Conservation (phyloP, 2,113 vertebrate species). For the Danionella cerebrum region DNA sequence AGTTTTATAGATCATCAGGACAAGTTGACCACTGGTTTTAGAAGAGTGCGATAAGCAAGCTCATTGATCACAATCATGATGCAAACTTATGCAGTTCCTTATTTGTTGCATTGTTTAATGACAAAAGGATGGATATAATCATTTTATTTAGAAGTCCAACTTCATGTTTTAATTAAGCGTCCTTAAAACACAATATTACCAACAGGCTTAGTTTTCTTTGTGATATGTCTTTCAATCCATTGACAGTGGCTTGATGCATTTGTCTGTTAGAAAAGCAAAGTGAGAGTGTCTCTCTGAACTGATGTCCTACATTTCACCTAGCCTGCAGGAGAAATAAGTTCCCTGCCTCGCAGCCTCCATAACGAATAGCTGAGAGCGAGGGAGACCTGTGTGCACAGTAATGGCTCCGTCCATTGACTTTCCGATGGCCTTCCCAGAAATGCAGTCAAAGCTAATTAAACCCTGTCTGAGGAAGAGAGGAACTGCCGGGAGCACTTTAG, state of each 20-base stretch:
- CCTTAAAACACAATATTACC: no score
- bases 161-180: no score
- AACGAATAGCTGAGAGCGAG: conserved; percentile 17
- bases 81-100: no score
- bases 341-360: background rate
- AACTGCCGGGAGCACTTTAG: background rate
- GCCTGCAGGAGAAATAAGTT: conserved; percentile 29
- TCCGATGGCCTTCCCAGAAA: background rate
- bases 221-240: conserved; percentile 12
- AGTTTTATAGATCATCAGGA: no score
- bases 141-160: no score
- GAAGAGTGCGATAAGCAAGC: no score
- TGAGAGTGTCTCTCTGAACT: conserved; percentile 36
- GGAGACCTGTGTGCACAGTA: conserved; percentile 7
- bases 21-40: no score
- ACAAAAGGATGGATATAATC: no score
- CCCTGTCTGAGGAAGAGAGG: background rate
- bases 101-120: no score
- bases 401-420: conserved; percentile 16
- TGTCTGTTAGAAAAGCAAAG: conserved; percentile 29
- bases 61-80: no score
- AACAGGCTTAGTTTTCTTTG: no score
- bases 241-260: conserved; percentile 34
- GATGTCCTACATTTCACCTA: conserved; percentile 44
- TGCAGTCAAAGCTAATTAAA: conserved; percentile 11